Conservation (phyloP, 30 jellyfish, hydroid and myxozoan genomes). For the Phacellophora camtschatica region DNA sequence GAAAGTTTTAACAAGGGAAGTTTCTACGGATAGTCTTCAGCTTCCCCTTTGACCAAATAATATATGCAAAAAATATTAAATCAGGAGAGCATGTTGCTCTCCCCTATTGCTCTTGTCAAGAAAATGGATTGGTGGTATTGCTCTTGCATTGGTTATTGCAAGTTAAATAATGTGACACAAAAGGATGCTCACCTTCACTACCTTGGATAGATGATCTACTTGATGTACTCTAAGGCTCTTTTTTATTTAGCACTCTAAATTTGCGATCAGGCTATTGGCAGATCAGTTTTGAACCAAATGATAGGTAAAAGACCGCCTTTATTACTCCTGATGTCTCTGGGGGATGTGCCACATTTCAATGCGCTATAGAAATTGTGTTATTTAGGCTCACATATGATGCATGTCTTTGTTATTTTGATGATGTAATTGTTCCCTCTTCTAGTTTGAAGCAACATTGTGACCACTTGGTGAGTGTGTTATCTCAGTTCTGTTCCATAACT, state of each 20-base stretch:
- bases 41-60: no score
- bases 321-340: not conserved
- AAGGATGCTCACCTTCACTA: not conserved
- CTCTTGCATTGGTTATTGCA: conserved; percentile 20
- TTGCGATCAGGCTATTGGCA: conserved; percentile 43
- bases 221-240: conserved; percentile 10
- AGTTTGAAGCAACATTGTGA: not conserved
- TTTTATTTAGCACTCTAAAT: conserved; percentile 3
- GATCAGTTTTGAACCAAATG: not conserved
- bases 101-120: conserved; percentile 30
- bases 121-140: conserved; percentile 38
- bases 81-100: conserved; percentile 41
- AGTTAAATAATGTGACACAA: not conserved
- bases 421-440: conserved; percentile 4
- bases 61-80: no score
- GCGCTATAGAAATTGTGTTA: conserved; percentile 1
- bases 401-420: conserved; percentile 41
- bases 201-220: not conserved
- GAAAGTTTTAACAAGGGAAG: no score
- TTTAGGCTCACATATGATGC: conserved; percentile 35
- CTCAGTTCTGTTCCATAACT: not conserved
- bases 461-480: not conserved
- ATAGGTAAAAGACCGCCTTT: not conserved
- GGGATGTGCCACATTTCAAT: conserved; percentile 22
- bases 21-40: no score